phyloP scores from a whole-genome alignment of 2,888 invertebrate species.

The Gerris lacustris region DNA sequence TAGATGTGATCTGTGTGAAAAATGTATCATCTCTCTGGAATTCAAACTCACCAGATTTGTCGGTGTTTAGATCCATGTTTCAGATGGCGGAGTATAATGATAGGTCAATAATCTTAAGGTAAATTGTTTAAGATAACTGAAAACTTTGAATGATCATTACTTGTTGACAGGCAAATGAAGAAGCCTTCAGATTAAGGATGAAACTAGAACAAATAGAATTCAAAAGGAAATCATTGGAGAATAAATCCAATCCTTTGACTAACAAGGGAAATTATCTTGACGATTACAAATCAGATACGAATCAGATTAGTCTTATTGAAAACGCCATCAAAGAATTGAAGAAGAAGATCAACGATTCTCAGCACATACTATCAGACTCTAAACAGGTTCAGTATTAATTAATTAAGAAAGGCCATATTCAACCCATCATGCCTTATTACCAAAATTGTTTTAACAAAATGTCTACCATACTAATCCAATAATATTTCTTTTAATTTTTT shows the following conservation, averaged over 20 bases:
- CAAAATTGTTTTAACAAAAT: too few relatives aligned
- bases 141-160: background rate
- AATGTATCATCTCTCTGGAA: too few relatives aligned
- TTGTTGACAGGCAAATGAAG: background rate
- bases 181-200: background rate
- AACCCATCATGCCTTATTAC: too few relatives aligned
- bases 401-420: background rate
- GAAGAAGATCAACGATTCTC: background rate
- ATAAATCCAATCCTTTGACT: background rate
- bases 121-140: too few relatives aligned
- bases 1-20: too few relatives aligned
- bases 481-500: background rate
- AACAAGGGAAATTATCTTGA: background rate
- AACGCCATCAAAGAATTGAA: constrained; percentile 1
- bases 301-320: constrained; percentile 2
- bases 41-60: too few relatives aligned
- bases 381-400: background rate
- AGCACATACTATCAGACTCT: background rate
- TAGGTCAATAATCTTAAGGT: too few relatives aligned
- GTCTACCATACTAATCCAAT: too few relatives aligned
- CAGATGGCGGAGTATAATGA: too few relatives aligned
- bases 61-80: too few relatives aligned
- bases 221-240: background rate
- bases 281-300: background rate
- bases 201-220: background rate